Evolutionary conservation across 2,888 invertebrate species (phyloP).

Genomic region (Tyria jacobaeae): DNA sequence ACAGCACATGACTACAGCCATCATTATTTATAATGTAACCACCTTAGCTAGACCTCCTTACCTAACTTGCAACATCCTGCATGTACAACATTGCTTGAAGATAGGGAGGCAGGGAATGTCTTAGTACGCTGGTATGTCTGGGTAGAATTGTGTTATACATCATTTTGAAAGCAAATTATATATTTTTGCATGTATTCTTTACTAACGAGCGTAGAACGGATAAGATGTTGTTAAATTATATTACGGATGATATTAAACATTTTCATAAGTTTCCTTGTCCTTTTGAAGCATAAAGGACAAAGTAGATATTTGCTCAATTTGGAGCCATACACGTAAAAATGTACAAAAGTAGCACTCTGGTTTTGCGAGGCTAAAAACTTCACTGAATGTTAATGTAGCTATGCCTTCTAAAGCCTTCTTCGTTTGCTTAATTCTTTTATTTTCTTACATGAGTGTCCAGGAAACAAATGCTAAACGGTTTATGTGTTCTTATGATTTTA

Average conservation of each 20-base stretch:
- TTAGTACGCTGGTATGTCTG: conserved; percentile 59
- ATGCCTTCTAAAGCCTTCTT: too few species aligned
- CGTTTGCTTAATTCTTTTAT: too few species aligned
- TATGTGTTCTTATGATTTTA: too few species aligned
- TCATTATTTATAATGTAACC: conserved; percentile 77
- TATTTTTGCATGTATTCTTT: conserved; percentile 58
- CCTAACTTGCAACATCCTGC: conserved; percentile 19
- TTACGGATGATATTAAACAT: conserved; percentile 29
- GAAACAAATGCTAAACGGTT: too few species aligned
- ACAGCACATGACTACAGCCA: conserved; percentile 67
- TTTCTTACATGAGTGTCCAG: too few species aligned
- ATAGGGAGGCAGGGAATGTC: conserved; percentile 46
- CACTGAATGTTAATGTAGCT: too few species aligned
- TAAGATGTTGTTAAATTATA: conserved; percentile 33
- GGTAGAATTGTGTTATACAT: conserved; percentile 69
- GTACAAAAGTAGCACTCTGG: too few species aligned
- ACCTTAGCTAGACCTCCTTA: conserved; percentile 52
- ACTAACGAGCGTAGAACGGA: conserved; percentile 55
- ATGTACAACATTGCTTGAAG: conserved; percentile 7
- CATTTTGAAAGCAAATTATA: conserved; percentile 72
- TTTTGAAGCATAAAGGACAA: neutral
- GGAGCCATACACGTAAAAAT: too few species aligned
- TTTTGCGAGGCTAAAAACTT: too few species aligned
- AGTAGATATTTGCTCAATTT: neutral
- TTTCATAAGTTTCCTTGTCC: conserved; percentile 8